These are phyloP conservation scores for Agapornis canus DNA, from an alignment of 2,797 vertebrate species.

Conservation along the genomic window DNA sequence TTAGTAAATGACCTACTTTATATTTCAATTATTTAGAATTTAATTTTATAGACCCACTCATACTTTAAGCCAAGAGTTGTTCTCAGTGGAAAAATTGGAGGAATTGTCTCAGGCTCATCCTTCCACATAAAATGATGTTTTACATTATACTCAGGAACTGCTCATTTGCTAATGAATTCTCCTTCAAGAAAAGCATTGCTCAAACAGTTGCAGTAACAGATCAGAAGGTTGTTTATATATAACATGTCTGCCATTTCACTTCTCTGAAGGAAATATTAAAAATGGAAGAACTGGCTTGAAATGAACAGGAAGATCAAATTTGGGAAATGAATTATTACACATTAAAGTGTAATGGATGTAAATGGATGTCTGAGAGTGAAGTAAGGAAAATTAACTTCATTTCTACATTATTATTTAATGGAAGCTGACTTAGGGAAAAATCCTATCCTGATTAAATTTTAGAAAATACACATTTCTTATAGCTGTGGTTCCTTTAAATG, in stretches of 20 bases:
- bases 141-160: neutral
- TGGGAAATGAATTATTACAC: neutral
- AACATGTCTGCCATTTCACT: neutral
- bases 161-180: neutral
- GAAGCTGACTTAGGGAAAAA: neutral
- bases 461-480: neutral
- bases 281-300: neutral
- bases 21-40: neutral
- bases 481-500: neutral
- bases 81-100: neutral
- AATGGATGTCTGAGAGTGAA: neutral
- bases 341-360: neutral
- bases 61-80: neutral
- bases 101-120: neutral
- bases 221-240: neutral
- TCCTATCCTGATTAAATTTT: neutral
- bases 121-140: neutral
- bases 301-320: neutral
- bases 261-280: neutral
- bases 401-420: neutral
- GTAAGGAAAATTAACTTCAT: neutral
- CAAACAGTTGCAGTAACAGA: neutral
- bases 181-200: neutral
- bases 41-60: neutral
- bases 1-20: neutral